Base-by-base conservation (phyloP, 2,888 invertebrate species). In the Opisthograptis luteolata region DNA sequence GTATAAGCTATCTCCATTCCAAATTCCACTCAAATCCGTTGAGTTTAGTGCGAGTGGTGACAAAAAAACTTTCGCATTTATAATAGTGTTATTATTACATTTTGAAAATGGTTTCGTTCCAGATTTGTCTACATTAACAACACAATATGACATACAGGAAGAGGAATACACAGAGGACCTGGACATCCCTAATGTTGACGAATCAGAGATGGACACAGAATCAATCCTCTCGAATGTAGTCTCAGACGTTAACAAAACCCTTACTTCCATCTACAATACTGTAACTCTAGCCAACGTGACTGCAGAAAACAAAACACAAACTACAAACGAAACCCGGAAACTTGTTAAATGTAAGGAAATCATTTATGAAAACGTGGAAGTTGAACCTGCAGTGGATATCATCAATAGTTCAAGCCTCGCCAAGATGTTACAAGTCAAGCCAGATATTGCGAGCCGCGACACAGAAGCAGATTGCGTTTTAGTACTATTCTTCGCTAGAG, bases 401-500 rank as follows among this genome's bases (percentile, higher is more conserved):
- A 94, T 95, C 0, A 96, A 96, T 76, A 93, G 94, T 39, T 94
- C 94, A 5, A 87, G 92, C 49, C 82, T 96, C n/a, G 91, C 94
- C 13, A 94, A 94, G 71, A 72, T 95, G 10, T 76, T 96, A 17
- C 92, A 92, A 55, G 80, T 93, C 0, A 93, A 94, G 66, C 87
- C 92, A 12, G 94, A 94, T 52, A 89, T 94, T n/a, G 93, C 93
- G 3, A 91, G 90, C 19, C 92, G 94, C 56, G 92, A 93, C 24
- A 91, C 90, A 14, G 93, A 93, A 63, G 93, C 93, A 13, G 84
- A 91, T 28, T 97, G 97, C 81, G 92, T 96, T 0, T 81, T 97
- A 12, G 94, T 98, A 2, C 87, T 98, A 64, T 98, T 99, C 84
- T 98, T 96, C 80, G 96, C 98, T 0, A 94, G 94, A 57, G 95